Base-by-base conservation (phyloP, 1,140 invertebrate species). In the Dolichoris vasculosae region DNA sequence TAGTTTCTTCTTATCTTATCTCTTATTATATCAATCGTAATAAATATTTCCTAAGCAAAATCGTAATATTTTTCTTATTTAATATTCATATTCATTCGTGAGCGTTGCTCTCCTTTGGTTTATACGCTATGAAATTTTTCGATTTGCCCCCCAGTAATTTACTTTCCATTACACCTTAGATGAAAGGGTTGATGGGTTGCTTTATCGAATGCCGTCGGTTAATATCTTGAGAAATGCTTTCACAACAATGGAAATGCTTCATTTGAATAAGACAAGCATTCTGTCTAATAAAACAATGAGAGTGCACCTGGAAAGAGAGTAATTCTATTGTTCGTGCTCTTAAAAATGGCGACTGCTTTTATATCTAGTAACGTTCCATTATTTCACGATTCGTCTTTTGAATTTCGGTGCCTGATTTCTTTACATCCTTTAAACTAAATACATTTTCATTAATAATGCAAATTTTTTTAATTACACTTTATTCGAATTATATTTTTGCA, bases 231-330 rank as follows among this genome's bases (percentile, higher is more conserved):
- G 79, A 69, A 69, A 81, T 51, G 43, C 64, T 81, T 51, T 81
- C 63, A 26, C 64, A 81, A 81, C 79, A 81, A 69, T 81, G 30
- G 43, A 43, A 81, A 81, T 2, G 64, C 40, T 80, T 81, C 40
- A 69, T 81, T 81, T 71, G 79, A 69, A 81, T 69, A 81, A 81
- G 40, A 71, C 43, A 71, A 69, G 35, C 30, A 71, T 48, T 46
- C 32, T 13, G 32, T 64, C n/a, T 80, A 80, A 80, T 80, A 80
- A 80, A 6, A 80, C 78, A 80, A 80, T 80, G 48, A 64, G 55
- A 80, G 78, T 43, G 78, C 48, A 80, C 40, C 59, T 80, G 59
- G 59, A 80, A 80, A 67, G 78, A 59, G 77, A 80, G 78, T 80
- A 80, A 80, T 80, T 80, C 59, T 46, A 80, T 80, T 80, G 78